These are phyloP conservation scores for Chunga burmeisteri DNA, from an alignment of 2,113 vertebrate species.

Conservation along the genomic window DNA sequence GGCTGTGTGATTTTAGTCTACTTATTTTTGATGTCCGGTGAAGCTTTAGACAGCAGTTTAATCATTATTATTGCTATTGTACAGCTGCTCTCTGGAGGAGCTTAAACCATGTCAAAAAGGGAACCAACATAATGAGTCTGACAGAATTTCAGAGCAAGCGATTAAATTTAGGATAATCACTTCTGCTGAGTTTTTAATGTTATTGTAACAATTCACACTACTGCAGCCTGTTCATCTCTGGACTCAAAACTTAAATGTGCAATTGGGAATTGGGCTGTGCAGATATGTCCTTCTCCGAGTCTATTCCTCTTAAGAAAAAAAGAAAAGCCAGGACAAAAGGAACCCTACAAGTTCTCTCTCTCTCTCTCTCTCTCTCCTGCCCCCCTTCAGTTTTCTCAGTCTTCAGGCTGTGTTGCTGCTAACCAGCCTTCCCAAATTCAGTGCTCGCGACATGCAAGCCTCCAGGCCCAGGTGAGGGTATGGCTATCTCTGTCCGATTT, in stretches of 20 bases:
- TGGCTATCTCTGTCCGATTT: neutral
- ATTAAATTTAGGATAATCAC: slow-evolving; percentile 61
- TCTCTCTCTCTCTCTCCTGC: too few species aligned
- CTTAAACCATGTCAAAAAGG: slow-evolving; percentile 51
- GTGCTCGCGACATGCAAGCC: rapidly evolving
- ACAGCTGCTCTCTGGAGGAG: slow-evolving; percentile 51
- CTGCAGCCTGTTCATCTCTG: neutral
- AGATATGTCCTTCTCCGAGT: neutral
- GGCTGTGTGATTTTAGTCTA: slow-evolving; percentile 7
- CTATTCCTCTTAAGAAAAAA: neutral
- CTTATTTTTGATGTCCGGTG: slow-evolving; percentile 64
- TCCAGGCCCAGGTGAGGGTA: neutral
- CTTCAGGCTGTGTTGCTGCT: neutral
- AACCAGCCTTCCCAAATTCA: neutral
- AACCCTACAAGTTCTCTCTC: neutral
- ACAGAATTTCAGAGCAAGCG: slow-evolving; percentile 50
- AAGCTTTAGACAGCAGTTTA: slow-evolving; percentile 68
- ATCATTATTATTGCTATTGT: slow-evolving; percentile 63
- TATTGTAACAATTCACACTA: slow-evolving; percentile 24
- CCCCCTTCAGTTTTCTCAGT: neutral
- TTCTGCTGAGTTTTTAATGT: slow-evolving; percentile 47
- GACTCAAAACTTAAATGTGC: neutral
- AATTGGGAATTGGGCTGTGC: neutral
- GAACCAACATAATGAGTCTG: slow-evolving; percentile 63
- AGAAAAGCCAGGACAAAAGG: neutral